A percentile compares a stretch with the other conserved stretches of the same genome.
Conservation (phyloP, 2,113 vertebrate genomes). For the Strigops habroptila region DNA sequence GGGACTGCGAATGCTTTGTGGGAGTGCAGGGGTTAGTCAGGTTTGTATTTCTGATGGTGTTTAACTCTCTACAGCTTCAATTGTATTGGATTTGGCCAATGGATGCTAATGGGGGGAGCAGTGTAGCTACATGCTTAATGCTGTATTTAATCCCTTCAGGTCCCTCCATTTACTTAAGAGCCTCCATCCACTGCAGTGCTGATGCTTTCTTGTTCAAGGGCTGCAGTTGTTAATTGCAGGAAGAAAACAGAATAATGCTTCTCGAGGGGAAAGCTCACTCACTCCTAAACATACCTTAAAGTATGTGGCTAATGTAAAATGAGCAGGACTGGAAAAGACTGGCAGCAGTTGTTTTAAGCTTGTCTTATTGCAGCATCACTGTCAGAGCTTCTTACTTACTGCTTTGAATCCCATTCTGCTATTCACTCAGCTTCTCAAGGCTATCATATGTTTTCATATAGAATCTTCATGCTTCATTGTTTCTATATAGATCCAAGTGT, state of each 20-base stretch:
- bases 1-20: rapidly evolving
- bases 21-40: not conserved
- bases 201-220: not conserved
- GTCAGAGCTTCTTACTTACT: not conserved
- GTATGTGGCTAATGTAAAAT: not conserved
- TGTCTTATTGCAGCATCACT: not conserved
- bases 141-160: not conserved
- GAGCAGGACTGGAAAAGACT: not conserved
- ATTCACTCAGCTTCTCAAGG: not conserved
- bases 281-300: rapidly evolving
- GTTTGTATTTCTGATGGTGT: not conserved
- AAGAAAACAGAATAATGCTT: not conserved
- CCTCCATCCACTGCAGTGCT: not conserved
- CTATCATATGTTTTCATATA: not conserved
- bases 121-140: not conserved
- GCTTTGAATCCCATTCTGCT: not conserved
- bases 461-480: not conserved
- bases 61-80: not conserved
- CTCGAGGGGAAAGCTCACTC: not conserved
- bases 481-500: not conserved
- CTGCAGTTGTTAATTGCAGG: not conserved
- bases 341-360: rapidly evolving
- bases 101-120: not conserved
- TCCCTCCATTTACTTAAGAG: not conserved
- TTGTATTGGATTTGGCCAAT: not conserved